Percentiles rank a stretch among this genome's conserved stretches.
phyloP scores from a whole-genome alignment of 1,140 invertebrate genomes.

The Papilio xuthus region DNA sequence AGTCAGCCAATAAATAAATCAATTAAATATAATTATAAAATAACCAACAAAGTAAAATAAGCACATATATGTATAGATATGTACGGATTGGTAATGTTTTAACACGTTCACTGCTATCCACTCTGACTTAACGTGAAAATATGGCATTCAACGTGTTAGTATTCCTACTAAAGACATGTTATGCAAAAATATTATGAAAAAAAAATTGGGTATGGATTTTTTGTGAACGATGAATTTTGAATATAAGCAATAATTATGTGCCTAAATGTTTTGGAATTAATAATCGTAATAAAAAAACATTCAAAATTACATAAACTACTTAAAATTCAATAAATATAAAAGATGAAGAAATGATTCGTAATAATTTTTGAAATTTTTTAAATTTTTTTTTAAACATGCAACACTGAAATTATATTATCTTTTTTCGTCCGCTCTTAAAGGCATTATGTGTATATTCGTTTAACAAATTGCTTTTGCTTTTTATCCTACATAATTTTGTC shows the following conservation, averaged over 20 bases:
- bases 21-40: neutral
- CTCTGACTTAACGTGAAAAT: too few species aligned
- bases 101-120: too few species aligned
- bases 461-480: neutral
- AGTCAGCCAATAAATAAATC: conserved; percentile 32
- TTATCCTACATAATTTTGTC: neutral
- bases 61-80: conserved; percentile 7
- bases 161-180: neutral
- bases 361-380: neutral
- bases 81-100: too few species aligned
- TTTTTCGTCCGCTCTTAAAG: neutral
- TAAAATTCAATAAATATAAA: neutral
- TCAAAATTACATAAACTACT: neutral
- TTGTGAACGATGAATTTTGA: neutral
- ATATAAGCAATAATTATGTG: neutral
- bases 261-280: neutral
- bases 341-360: neutral
- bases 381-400: neutral
- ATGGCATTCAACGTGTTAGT: neutral
- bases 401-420: neutral
- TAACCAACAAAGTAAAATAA: conserved; percentile 18
- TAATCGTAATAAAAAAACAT: neutral
- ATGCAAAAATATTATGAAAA: neutral
- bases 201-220: neutral
- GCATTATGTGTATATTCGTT: neutral